Evolutionary conservation across 2,113 vertebrate species (phyloP), one percentile per base, ranked within the genome.

Genomic region (Poeciliopsis retropinna): DNA sequence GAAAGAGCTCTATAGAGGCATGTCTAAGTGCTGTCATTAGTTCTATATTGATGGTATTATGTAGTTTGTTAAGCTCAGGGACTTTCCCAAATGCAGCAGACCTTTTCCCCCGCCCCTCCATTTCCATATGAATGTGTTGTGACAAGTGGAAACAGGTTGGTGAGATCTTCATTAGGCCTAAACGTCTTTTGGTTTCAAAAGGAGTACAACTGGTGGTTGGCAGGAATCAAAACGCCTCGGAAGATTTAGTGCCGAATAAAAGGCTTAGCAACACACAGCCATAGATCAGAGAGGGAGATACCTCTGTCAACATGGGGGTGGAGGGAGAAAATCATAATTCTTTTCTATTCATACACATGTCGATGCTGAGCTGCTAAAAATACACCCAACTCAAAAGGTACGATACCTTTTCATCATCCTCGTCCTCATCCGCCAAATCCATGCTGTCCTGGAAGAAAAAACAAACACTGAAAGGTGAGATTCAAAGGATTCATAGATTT

Each of bases 321-420:
- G 34, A 10, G 34, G 10, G 34, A 37, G n/a, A 60, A 72, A 74
- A 82, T 60, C 64, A 37, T 28, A 70, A 73, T 34, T 27, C 37
- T 64, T 39, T 64, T 79, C 31, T 75, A 25, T 75, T 76, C 60
- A 73, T 54, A 4, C 60, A 72, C 47, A 79, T 78, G 71, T 60
- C 37, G 78, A 83, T 19, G 68, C 64, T 25, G 60, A 75, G 67
- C 1, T 3, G 19, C 72, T 22, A 47, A 75, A 75, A 51, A 69
- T 30, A 80, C 67, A 41, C 13, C 64, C 25, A 9, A 37, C 10
- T 37, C 64, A 47, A 10, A 37, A 68, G 22, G 19, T 31, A 66
- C 71, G 7, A 8, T 89, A 98, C 97, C 94, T 96, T 98, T 66
- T 98, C 97, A 47, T 99, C 97, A 0, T 98, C 98, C 8, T 97